Base-by-base conservation (phyloP, 64 coral and sea anemone species). In the Porites australiensis region DNA sequence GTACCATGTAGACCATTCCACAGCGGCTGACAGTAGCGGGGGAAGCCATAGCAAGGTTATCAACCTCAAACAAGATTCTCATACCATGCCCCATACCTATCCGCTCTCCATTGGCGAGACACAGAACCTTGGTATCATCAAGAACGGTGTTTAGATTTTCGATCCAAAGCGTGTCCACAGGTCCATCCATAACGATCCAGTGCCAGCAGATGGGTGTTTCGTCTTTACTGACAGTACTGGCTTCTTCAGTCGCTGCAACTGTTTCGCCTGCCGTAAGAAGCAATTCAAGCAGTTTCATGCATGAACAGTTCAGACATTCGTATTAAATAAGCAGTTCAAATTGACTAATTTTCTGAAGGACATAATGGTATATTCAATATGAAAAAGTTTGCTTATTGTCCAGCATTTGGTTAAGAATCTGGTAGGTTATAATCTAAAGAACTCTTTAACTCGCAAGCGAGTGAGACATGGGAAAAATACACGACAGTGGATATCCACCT, bases 1-100 rank as follows among this genome's bases (percentile, higher is more conserved):
- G 16, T 95, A 98, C 96, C 96, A 98, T 93, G 91, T 98, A 96
- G 16, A 98, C 95, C 91, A 98, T 93, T 77, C 94, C 97, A 85
- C 97, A 98, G 21, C 97, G 94, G 83, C 97, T 98, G 63, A 98
- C 95, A 47, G 97, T 98, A 72, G 97, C 97, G 13, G 97, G 97
- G 12, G 96, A 98, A 19, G 96, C 96, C 90, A 93, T 95, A 12
- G 86, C 87, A 3, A 98, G 68, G 11, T 95, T 95, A 20, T 98
- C 96, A 37, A 98, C 96, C 45, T 98, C 96, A 93, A 98, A 98
- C 3, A 98, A 63, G 52, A 98, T 90, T 37, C 94, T 88, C 96
- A 98, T 98, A 49, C 93, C 96, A 68, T 81, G 87, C 6, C 93
- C 93, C 80, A 95, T 82, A 37, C 86, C 90, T 79, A 98, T 98